Evolutionary conservation across 2,888 invertebrate genomes (phyloP), one percentile per base, ranked within the genome.

Genomic region (Lottia scabra): DNA sequence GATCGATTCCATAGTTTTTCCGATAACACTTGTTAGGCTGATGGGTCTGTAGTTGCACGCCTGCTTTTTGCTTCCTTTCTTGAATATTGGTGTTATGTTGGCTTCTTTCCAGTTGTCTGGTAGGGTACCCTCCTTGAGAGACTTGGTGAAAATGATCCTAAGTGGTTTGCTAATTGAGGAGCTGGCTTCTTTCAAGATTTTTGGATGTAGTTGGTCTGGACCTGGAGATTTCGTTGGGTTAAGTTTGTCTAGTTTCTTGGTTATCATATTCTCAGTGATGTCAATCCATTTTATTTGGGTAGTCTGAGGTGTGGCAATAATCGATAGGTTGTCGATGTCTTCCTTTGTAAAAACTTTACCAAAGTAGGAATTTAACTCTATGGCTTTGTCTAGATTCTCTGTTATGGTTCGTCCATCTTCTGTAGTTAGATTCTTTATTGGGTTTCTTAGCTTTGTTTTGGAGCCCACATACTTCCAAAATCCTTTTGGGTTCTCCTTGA

Each of bases 1-100:
- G 13, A 65, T 64, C 23, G 68, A 69, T 44, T 73, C 73, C 63
- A 70, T 43, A 10, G 66, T 19, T 48, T 73, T 73, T 10, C 62
- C 69, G 16, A 65, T 44, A 15, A 70, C 63, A 48, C 68, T 56
- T 15, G 70, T 73, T 15, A 73, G 46, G 43, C 62, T 73, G 23
- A 69, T 69, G 38, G 69, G 63, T 19, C 46, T n/a, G 48, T 73
- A 73, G 44, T 66, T 70, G 15, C 45, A 19, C n/a, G 67, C 30
- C 13, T 26, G 19, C 27, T 56, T 19, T n/a, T 56, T 67, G 1
- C 44, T 56, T 15, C 71, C 71, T 45, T 67, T 67, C 19, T 71
- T 71, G 3, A 67, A 71, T 27, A 67, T 15, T 43, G 67, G 71
- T 26, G 67, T 67, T 12, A 63, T 63, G 0, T 56, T 56, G 8